phyloP scores from a whole-genome alignment of 37 sponge, comb jelly and placozoan species.

The Dysidea cf. avara region DNA sequence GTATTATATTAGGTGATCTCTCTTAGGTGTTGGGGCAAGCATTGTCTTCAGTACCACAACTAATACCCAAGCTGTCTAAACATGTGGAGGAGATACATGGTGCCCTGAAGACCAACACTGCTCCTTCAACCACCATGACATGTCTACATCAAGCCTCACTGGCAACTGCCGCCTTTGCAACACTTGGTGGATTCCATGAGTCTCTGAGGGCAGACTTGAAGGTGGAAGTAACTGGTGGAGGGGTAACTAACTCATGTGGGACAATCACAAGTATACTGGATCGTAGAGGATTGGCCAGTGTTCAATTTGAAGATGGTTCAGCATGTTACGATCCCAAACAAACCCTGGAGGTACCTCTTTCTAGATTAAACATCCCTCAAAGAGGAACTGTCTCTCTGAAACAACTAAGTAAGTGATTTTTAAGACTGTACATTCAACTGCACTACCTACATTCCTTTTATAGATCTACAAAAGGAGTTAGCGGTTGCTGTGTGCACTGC shows the following conservation, averaged over 20 bases:
- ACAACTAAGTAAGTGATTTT: constrained; percentile 34
- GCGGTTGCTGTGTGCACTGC: constrained; percentile 34
- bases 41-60: constrained; percentile 32
- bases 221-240: constrained; percentile 68
- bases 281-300: constrained; percentile 65
- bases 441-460: too few species aligned
- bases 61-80: constrained; percentile 42
- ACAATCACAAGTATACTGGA: constrained; percentile 69
- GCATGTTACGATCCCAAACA: constrained; percentile 50
- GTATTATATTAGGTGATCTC: neutral
- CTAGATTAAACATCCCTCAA: constrained; percentile 55
- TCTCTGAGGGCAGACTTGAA: constrained; percentile 65
- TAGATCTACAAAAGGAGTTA: too few species aligned
- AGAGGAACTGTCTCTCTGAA: constrained; percentile 55
- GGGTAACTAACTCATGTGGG: constrained; percentile 43
- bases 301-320: constrained; percentile 56
- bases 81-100: constrained; percentile 27
- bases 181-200: constrained; percentile 95
- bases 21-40: constrained; percentile 48
- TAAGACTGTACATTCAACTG: constrained; percentile 18
- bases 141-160: constrained; percentile 62
- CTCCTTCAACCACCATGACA: constrained; percentile 33
- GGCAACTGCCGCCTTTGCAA: constrained; percentile 86
- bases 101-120: constrained; percentile 31
- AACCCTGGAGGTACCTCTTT: constrained; percentile 69